Base-by-base conservation (phyloP, 1,140 invertebrate genomes). In the Megalonaias nervosa region DNA sequence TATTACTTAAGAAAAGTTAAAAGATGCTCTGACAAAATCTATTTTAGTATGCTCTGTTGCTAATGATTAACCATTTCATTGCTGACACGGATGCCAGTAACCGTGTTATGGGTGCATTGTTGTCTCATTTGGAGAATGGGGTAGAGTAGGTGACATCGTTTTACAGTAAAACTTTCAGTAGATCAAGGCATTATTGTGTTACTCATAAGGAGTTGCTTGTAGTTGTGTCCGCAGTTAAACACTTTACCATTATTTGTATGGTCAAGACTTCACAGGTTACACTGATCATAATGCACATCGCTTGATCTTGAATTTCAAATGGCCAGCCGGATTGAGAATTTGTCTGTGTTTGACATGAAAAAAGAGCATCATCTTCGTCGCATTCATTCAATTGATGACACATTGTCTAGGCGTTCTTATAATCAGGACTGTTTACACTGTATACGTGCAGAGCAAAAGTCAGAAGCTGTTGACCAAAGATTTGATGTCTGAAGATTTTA, bases 71-170 rank as follows among this genome's bases (percentile, higher is more conserved):
- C 12, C 58, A 59, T 31, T 91, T 91, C 62, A 89, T 88, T 11
- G 75, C 92, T 3, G 88, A 91, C 57, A 91, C 89, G 0, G 92
- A 93, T 83, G 91, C 91, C 26, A 89, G 86, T 59, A 86, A 89
- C 11, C 75, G 83, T 78, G 87, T 87, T 14, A 82, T 92, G 61
- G 90, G 89, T 11, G 91, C 89, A 31, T 86, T 91, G 15, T 67
- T 92, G n/a, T 85, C 87, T 19, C 91, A 92, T 82, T 75, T 85
- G 14, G 74, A 85, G 16, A 80, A 86, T 66, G 84, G 85, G 19
- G 21, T 59, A n/a, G 80, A 82, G 59, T 60, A 70, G 17, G 82
- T 80, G n/a, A 78, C 81, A 9, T 57, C 69, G 5, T 80, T 77
- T 67, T 69, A 21, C 19, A 80, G 76, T 62, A 59, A 74, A 61